A percentile compares a stretch with the other conserved stretches of the same genome.
Evolutionary conservation across 1,140 invertebrate genomes (phyloP).

Genomic region (Trichonephila clavipes): DNA sequence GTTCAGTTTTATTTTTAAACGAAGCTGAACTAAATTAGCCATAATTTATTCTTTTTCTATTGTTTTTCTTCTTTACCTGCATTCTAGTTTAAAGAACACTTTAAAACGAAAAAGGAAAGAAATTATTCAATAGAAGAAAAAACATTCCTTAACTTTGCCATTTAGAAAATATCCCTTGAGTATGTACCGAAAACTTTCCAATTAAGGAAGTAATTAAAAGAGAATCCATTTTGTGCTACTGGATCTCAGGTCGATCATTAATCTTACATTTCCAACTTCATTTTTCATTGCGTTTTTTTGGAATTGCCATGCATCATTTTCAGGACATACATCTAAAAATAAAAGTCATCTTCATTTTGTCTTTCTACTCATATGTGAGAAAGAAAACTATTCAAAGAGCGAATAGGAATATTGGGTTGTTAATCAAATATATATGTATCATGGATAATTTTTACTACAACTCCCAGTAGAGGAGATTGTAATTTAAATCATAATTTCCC

Average conservation of each 20-base stretch:
- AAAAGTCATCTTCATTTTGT: neutral
- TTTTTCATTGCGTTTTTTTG: neutral
- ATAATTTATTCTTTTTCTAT: neutral
- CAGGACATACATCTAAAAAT: neutral
- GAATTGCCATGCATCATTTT: neutral
- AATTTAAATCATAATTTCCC: neutral
- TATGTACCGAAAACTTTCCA: neutral
- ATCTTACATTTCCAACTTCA: neutral
- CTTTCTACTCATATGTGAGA: neutral
- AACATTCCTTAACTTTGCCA: neutral
- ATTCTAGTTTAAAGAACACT: neutral
- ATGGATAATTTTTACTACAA: neutral
- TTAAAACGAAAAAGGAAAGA: neutral
- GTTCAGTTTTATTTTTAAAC: neutral
- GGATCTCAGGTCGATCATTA: neutral
- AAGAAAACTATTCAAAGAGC: neutral
- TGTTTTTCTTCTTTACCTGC: neutral
- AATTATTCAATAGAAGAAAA: neutral
- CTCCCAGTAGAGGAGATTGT: neutral
- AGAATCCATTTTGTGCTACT: neutral
- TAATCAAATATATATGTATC: neutral
- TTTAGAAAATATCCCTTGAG: neutral
- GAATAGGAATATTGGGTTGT: neutral
- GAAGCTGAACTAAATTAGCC: neutral
- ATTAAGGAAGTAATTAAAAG: conserved; percentile 24